Conservation (phyloP, 2,888 invertebrate genomes). For the Euplexia lucipara region DNA sequence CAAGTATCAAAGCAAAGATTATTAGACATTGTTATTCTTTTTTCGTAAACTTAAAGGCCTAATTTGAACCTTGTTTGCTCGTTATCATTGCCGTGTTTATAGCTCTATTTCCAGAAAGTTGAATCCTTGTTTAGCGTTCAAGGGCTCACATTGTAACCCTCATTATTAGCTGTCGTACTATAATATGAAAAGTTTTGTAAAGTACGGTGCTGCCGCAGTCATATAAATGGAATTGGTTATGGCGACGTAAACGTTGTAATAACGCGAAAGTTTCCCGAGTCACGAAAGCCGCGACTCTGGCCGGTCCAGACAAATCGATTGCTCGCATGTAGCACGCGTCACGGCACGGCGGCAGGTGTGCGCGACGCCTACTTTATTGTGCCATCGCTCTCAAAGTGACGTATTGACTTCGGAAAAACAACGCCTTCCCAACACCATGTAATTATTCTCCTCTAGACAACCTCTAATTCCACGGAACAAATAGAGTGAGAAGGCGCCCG, state of each 20-base stretch:
- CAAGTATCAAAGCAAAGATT: background rate
- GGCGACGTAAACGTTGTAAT: conserved; percentile 81
- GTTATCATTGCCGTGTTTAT: conserved; percentile 70
- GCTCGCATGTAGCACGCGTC: conserved; percentile 78
- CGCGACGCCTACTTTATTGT: conserved; percentile 76
- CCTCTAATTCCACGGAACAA: conserved; percentile 63
- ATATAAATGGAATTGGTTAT: conserved; percentile 80
- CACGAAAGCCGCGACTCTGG: conserved; percentile 76
- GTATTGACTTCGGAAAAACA: conserved; percentile 71
- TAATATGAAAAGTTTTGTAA: conserved; percentile 78
- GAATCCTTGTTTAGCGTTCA: conserved; percentile 72
- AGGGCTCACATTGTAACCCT: conserved; percentile 73
- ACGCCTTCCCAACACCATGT: conserved; percentile 59
- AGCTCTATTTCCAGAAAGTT: conserved; percentile 70
- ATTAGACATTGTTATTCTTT: conserved; percentile 12
- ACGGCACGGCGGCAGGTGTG: conserved; percentile 77
- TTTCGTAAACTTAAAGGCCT: conserved; percentile 39
- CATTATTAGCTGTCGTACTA: conserved; percentile 74
- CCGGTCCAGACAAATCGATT: conserved; percentile 88
- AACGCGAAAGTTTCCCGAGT: conserved; percentile 79
- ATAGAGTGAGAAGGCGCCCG: conserved; percentile 60
- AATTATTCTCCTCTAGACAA: conserved; percentile 69
- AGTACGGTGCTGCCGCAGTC: conserved; percentile 68
- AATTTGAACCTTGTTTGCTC: conserved; percentile 67
- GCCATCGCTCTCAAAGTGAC: conserved; percentile 67